These are phyloP conservation scores for Sitobion miscanthi DNA, from an alignment of 1,140 invertebrate species.

Conservation along the genomic window DNA sequence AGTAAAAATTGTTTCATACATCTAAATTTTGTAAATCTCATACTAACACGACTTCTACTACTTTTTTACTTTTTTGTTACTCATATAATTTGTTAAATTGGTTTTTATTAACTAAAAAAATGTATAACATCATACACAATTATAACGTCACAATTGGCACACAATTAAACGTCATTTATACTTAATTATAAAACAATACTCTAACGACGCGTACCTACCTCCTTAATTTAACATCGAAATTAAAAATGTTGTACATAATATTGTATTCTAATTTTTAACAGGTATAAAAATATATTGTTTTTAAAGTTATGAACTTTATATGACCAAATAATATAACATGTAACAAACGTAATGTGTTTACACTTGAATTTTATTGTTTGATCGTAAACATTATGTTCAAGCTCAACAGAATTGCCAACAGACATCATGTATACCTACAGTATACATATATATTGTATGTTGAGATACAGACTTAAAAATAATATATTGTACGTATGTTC, in stretches of 20 bases:
- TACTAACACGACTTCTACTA: neutral
- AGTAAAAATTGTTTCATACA: neutral
- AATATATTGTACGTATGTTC: neutral
- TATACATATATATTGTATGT: neutral
- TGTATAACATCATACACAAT: neutral
- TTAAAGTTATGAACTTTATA: neutral
- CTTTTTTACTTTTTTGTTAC: neutral
- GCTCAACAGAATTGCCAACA: constrained; percentile 18
- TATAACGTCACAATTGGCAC: constrained; percentile 22
- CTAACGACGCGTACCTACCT: neutral
- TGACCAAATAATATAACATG: neutral
- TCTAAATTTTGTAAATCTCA: neutral
- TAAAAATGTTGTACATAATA: neutral
- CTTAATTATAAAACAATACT: neutral
- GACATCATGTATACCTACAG: neutral
- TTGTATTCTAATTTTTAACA: neutral
- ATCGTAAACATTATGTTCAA: neutral
- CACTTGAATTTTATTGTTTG: neutral
- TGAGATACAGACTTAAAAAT: neutral
- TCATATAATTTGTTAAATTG: neutral
- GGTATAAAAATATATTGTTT: neutral
- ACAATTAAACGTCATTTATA: neutral
- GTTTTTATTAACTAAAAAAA: constrained; percentile 18
- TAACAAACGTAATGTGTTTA: neutral
- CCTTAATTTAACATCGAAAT: neutral